These are phyloP conservation scores for Papilio glaucus DNA, from an alignment of 1,140 invertebrate genomes.

Conservation along the genomic window DNA sequence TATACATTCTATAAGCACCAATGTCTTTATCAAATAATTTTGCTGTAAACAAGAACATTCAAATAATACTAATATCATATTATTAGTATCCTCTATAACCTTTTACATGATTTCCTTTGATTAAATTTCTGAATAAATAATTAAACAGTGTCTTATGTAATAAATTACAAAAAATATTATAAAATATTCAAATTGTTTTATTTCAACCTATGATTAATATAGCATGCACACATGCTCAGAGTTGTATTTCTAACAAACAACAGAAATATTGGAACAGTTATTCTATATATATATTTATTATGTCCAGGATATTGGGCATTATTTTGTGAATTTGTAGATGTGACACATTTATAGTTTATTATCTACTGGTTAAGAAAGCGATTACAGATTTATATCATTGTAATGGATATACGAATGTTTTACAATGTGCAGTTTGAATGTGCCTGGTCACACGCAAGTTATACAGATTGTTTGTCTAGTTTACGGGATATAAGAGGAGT, in stretches of 20 bases:
- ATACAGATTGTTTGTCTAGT: conserved; percentile 59
- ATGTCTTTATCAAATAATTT: conserved; percentile 32
- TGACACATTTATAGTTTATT: conserved; percentile 39
- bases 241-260: conserved; percentile 26
- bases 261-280: conserved; percentile 37
- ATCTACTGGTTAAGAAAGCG: conserved; percentile 37
- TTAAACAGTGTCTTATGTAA: conserved; percentile 29
- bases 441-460: conserved; percentile 48
- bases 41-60: conserved; percentile 14
- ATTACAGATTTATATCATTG: conserved; percentile 41
- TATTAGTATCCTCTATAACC: conserved; percentile 10
- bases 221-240: conserved; percentile 30
- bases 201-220: conserved; percentile 35
- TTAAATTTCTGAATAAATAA: conserved; percentile 30
- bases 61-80: background rate
- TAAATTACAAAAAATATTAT: conserved; percentile 34
- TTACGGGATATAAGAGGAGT: conserved; percentile 46
- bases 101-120: conserved; percentile 33
- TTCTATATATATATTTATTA: conserved; percentile 20
- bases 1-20: conserved; percentile 53
- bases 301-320: conserved; percentile 7
- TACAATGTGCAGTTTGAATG: conserved; percentile 66
- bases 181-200: conserved; percentile 39
- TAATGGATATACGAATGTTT: conserved; percentile 38
- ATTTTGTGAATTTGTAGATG: conserved; percentile 28